Base-by-base conservation (phyloP, 2,888 invertebrate species). In the Cephus spinipes region DNA sequence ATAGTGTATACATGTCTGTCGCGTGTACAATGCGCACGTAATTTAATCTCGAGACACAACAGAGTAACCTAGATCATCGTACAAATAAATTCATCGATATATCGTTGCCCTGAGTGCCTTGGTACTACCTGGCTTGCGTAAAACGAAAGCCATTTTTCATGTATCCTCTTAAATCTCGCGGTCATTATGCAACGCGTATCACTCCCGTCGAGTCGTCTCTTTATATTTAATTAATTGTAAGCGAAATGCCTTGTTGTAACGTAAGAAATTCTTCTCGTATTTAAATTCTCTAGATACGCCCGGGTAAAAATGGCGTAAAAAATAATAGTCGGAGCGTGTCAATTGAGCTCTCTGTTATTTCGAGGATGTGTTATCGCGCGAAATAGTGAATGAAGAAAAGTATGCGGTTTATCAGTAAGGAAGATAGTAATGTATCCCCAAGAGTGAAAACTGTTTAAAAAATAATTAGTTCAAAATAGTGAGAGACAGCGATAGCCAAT, bases 81-180 rank as follows among this genome's bases (percentile, higher is more conserved):
- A 86, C 81, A 87, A 88, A 88, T 87, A 84, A 88, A 85, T 88
- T 84, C 84, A 88, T 87, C 85, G 84, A 87, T 86, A 86, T 87
- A 86, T 86, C 86, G 86, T 87, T 88, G 88, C 88, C 88, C 88
- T 88, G 88, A 88, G 88, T 88, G 88, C 88, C 88, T 88, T 88
- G 87, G 85, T 87, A 88, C 55, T 55, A 55, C 87, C 88, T 84
- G 85, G 86, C 85, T 86, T 87, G 82, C 81, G 81, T 15, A 23
- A 55, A 85, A 85, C 85, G 83, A 83, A 85, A 85, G 80, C 77
- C 74, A 69, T 77, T 78, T 76, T 80, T 80, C 55, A 23, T 23
- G 23, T 55, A 9, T 55, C 23, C 23, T 55, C 9, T 55, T 55
- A 55, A 55, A 55, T 55, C 23, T 55, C 23, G 55, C 55, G 55